Evolutionary conservation across 2,797 vertebrate species (phyloP).

Genomic region (Sebastes steindachneri): DNA sequence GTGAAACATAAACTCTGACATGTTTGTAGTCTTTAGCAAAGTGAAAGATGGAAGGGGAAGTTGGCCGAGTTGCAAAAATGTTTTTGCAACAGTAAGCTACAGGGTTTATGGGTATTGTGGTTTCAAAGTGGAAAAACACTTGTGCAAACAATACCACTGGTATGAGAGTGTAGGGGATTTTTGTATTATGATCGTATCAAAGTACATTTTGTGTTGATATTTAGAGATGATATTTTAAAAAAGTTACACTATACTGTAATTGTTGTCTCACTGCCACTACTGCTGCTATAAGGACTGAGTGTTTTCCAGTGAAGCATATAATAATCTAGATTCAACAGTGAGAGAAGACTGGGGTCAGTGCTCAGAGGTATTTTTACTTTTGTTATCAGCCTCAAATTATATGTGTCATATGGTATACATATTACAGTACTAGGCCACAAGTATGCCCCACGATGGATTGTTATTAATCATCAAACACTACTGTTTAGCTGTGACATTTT

Average conservation of each 20-base stretch:
- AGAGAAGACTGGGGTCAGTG: neutral
- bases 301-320: neutral
- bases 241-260: neutral
- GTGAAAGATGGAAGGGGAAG: conserved; percentile 35
- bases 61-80: neutral
- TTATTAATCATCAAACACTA: neutral
- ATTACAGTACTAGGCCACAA: neutral
- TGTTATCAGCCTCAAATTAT: neutral
- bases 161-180: conserved; percentile 30
- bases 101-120: conserved; percentile 36
- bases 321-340: neutral
- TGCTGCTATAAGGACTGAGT: neutral
- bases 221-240: neutral
- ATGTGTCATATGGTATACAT: neutral
- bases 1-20: neutral
- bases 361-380: neutral
- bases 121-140: conserved; percentile 23
- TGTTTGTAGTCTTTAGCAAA: neutral
- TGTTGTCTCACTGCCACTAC: neutral
- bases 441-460: neutral
- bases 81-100: conserved; percentile 9
- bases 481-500: neutral
- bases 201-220: neutral
- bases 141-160: neutral
- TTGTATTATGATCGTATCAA: neutral